Evolutionary conservation across 2,113 vertebrate genomes (phyloP).

Genomic region (Gyps fulvus): DNA sequence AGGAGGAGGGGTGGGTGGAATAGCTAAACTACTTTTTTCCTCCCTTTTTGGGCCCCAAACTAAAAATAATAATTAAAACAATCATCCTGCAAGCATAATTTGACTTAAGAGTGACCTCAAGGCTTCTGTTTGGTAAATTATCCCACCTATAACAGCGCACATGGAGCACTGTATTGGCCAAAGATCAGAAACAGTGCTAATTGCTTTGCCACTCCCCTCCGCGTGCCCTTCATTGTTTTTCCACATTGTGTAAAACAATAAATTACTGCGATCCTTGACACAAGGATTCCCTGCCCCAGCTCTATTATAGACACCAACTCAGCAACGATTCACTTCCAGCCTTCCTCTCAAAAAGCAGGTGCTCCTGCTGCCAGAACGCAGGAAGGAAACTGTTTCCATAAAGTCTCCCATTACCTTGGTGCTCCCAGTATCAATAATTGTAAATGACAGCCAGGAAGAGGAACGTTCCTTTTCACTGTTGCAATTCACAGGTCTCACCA

Average conservation of each 20-base stretch:
- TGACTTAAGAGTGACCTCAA: not conserved
- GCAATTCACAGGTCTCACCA: not conserved
- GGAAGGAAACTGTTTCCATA: not conserved
- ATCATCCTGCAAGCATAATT: not conserved
- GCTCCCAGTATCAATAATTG: not conserved
- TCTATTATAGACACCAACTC: not conserved
- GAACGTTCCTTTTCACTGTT: fast-evolving
- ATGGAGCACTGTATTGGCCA: not conserved
- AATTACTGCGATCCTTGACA: not conserved
- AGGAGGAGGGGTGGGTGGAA: not conserved
- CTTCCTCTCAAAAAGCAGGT: not conserved
- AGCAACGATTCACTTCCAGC: not conserved
- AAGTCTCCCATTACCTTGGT: not conserved
- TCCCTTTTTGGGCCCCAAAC: not conserved
- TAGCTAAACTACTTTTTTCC: not conserved
- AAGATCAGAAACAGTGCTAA: not conserved
- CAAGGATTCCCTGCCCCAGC: not conserved
- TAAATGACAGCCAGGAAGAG: not conserved
- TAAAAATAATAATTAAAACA: slow-evolving; percentile 4
- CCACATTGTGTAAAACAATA: not conserved
- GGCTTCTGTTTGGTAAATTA: not conserved
- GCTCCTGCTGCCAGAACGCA: not conserved
- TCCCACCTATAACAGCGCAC: not conserved
- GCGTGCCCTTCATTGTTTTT: not conserved
- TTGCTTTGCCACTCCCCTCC: not conserved